Evolutionary conservation across 2,888 invertebrate genomes (phyloP), one percentile per base, ranked within the genome.

Genomic region (Agonopterix subpropinquella): DNA sequence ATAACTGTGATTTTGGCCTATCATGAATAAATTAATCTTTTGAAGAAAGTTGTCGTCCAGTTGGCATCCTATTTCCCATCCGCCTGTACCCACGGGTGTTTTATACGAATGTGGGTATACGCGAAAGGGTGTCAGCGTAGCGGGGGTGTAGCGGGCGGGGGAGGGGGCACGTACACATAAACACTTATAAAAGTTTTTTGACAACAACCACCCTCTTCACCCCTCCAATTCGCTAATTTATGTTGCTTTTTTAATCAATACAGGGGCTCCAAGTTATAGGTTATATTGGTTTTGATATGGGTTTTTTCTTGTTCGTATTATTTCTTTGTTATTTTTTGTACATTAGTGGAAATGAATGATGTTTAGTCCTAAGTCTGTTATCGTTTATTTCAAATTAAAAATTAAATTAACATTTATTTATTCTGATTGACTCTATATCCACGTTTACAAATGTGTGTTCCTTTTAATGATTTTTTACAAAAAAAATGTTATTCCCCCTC

Each of bases 181-280:
- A 88, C 88, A 88, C 87, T 88, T 88, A 88, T 87, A 88, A 87
- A 85, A 87, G 77, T 88, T 87, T 87, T 87, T 88, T 88, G 88
- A 88, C 88, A 88, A 87, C 87, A 84, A 70, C 80, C 73, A 65
- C 72, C 72, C 67, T 11, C 43, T 57, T 65, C 61, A 59, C 56
- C 69, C 61, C 78, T 75, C 75, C 81, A 82, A 86, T 85, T 85
- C 84, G 86, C 86, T 88, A 88, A 88, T 88, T 88, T 88, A 88
- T 88, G 88, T 88, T 84, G 84, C 84, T 87, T 88, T 88, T 88
- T 88, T 88, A 88, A 88, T 88, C 88, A 88, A 88, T 88, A 88
- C 82, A 65, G 67, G 61, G 69, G 49, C 62, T 62, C 59, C 56
- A 45, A 64, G 64, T 64, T 79, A 77, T 78, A 78, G 77, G 73